Conservation (phyloP, 2,797 vertebrate genomes). For the Eulemur coronatus region DNA sequence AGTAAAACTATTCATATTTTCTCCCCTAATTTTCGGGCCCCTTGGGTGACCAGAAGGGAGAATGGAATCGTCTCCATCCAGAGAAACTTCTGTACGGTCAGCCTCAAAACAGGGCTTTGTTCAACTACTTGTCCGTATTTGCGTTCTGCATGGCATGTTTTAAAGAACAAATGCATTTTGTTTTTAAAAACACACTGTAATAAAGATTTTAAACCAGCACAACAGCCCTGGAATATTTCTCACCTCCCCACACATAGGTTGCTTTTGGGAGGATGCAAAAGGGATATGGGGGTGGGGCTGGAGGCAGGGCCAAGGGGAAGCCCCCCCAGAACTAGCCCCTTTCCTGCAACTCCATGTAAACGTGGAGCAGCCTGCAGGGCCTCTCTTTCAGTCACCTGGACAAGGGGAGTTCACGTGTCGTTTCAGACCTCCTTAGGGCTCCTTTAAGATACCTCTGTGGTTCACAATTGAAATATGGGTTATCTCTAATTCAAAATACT, state of each 20-base stretch:
- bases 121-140: neutral
- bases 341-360: neutral
- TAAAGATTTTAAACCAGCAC: slow-evolving; percentile 8
- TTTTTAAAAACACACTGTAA: neutral
- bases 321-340: no score
- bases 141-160: neutral
- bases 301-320: neutral
- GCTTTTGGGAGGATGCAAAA: neutral
- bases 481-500: neutral
- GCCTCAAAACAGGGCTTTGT: neutral
- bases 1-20: neutral
- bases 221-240: neutral
- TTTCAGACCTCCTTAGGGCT: neutral
- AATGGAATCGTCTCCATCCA: slow-evolving; percentile 15
- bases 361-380: neutral
- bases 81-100: slow-evolving; percentile 9
- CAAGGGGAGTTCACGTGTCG: neutral
- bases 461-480: neutral
- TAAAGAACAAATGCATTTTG: neutral
- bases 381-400: neutral
- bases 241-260: neutral
- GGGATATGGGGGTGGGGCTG: no score
- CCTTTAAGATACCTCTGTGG: neutral
- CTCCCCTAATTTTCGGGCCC: neutral
- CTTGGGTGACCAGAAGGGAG: neutral